phyloP scores from a whole-genome alignment of 2,888 invertebrate species.

The Agonopterix subpropinquella region DNA sequence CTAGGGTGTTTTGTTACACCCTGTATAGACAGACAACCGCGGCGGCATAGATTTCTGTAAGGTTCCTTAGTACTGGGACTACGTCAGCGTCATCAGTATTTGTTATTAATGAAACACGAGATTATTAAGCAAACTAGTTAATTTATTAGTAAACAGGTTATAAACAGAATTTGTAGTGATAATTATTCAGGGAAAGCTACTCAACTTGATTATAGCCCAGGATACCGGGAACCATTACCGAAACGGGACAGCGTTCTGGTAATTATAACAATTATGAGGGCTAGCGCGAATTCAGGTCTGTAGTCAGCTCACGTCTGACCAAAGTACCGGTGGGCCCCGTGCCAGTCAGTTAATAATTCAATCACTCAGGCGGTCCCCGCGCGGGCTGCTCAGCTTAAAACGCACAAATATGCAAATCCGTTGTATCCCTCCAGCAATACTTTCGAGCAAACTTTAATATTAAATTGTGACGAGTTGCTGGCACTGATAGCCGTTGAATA shows the following conservation, averaged over 20 bases:
- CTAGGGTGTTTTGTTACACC: too few species aligned
- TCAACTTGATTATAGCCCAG: slow-evolving; percentile 9
- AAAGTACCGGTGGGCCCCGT: slow-evolving; percentile 40
- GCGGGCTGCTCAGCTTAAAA: slow-evolving; percentile 34
- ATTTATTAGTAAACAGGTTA: too few species aligned
- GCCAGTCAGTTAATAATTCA: slow-evolving; percentile 64
- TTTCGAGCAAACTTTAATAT: slow-evolving; percentile 47
- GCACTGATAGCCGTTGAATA: slow-evolving; percentile 30
- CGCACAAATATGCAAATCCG: slow-evolving; percentile 62
- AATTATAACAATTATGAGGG: slow-evolving; percentile 53
- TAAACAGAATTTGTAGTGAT: too few species aligned
- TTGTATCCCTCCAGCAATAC: slow-evolving; percentile 28
- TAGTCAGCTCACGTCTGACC: slow-evolving; percentile 50
- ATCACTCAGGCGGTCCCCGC: slow-evolving; percentile 44
- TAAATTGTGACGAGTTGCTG: slow-evolving; percentile 37
- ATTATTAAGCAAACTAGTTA: too few species aligned
- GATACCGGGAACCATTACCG: slow-evolving; percentile 31
- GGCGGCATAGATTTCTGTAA: too few species aligned
- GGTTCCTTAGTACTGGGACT: too few species aligned
- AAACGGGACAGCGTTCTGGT: slow-evolving; percentile 31
- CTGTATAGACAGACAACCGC: too few species aligned
- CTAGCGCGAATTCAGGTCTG: slow-evolving; percentile 28
- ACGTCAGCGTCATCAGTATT: too few species aligned
- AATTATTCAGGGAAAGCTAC: slow-evolving; percentile 2
- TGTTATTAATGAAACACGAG: too few species aligned